phyloP scores from a whole-genome alignment of 2,113 vertebrate species.

The Phocoena phocoena region DNA sequence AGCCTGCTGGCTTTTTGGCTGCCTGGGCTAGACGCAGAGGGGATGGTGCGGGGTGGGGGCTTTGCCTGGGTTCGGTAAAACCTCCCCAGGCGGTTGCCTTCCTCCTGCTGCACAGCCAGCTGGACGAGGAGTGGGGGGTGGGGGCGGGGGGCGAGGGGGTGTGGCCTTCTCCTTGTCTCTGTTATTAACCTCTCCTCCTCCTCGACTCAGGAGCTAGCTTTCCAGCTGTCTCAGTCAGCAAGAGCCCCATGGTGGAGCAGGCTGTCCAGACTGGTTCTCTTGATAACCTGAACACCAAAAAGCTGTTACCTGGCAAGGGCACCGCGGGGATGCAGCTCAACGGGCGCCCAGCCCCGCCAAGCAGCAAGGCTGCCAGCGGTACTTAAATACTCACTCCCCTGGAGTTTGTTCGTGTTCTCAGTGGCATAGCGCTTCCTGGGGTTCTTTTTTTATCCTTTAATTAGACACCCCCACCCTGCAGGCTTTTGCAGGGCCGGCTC shows the following conservation, averaged over 20 bases:
- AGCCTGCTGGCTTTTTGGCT: not conserved
- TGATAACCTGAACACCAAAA: conserved; percentile 85
- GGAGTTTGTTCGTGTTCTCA: not conserved
- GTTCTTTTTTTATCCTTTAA: too few relatives aligned
- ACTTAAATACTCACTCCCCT: fast-evolving
- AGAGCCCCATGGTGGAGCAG: conserved; percentile 96
- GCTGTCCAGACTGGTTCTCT: conserved; percentile 92
- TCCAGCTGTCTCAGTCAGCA: conserved; percentile 86
- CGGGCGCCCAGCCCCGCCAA: conserved; percentile 73
- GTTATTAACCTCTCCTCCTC: not conserved
- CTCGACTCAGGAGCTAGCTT: conserved; percentile 84
- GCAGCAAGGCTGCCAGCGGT: conserved; percentile 78
- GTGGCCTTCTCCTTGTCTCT: not conserved
- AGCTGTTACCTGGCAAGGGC: conserved; percentile 82
- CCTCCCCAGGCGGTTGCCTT: not conserved
- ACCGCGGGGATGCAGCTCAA: conserved; percentile 77
- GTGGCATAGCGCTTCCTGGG: not conserved
- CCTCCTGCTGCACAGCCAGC: not conserved
- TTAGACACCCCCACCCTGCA: not conserved
- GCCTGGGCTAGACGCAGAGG: not conserved
- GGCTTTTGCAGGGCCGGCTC: not conserved
- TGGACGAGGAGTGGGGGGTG: not conserved
- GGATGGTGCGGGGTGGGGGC: not conserved
- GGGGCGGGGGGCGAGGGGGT: not conserved
- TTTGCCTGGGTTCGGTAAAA: not conserved